Evolutionary conservation across 2,888 invertebrate species (phyloP), one percentile per base, ranked within the genome.

Genomic region (Melieria picta): DNA sequence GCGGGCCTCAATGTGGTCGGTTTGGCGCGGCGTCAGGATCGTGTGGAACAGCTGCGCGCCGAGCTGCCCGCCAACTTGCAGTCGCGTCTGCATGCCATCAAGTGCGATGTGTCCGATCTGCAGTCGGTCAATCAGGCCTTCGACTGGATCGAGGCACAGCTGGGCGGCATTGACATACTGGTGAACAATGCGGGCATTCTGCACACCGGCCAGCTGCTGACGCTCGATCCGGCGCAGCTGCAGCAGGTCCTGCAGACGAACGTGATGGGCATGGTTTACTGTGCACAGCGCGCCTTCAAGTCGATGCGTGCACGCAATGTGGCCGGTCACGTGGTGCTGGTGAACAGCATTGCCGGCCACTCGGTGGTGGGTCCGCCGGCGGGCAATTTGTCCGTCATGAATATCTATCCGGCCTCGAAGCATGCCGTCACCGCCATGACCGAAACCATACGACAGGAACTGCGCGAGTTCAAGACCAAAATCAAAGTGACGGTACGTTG

Each of bases 101-200:
- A 81, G 48, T 91, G 91, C 76, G 91, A 91, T 79, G 82, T 91
- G 4, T 82, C 85, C 4, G 87, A 86, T 43, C 89, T 89, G 75
- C 85, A 87, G 0, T 89, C 90, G 0, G 89, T 92, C 45, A 79
- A 88, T 52, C 79, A 82, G 11, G 88, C 89, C 52, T 91, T 91
- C 80, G 81, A 86, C 60, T 86, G 85, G 84, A 88, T 90, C 60
- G 87, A 89, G 47, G 76, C 85, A 13, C 82, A 87, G 4, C 76
- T 89, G 4, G 90, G 90, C 0, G 89, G 89, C 6, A 86, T 90
- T 16, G 89, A 90, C 79, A 87, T 91, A 3, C 84, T 91, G 65
- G 81, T 91, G 3, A 91, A 91, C 79, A 90, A 90, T 79, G 91
- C 91, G 1, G 85, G 85, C 1, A 67, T 72, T 4, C 58, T 43